Percentiles rank a stretch among this genome's conserved stretches.
Evolutionary conservation across 2,113 vertebrate species (phyloP).

Genomic region (Redunca redunca): DNA sequence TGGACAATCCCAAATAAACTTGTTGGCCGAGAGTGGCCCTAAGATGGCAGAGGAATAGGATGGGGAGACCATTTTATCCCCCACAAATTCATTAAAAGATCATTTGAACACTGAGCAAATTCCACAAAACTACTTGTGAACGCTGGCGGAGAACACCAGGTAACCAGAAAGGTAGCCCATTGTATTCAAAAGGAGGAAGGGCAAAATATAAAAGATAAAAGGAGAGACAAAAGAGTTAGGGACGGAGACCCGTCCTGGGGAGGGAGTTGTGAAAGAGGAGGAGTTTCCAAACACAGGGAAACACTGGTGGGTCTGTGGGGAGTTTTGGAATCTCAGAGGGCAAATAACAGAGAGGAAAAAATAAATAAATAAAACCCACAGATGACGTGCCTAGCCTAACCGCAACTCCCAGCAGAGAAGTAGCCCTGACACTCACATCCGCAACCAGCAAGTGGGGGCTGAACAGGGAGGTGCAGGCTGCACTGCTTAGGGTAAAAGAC

Average conservation of each 20-base stretch:
- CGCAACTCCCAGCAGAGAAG: not conserved
- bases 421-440: not conserved
- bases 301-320: not conserved
- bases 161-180: not conserved
- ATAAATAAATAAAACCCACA: not conserved
- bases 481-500: not conserved
- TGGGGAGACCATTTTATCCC: not conserved
- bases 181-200: not conserved
- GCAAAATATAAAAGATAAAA: not conserved
- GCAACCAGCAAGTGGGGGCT: not conserved
- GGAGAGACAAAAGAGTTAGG: not conserved
- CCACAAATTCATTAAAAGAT: not conserved
- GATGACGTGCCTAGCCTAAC: not conserved
- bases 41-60: not conserved
- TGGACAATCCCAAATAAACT: not conserved
- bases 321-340: not conserved
- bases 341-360: not conserved
- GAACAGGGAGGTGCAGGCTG: not conserved
- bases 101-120: not conserved
- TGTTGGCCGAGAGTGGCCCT: not conserved
- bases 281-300: not conserved
- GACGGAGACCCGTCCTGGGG: not conserved
- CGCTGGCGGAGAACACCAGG: rapidly evolving
- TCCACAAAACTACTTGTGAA: not conserved
- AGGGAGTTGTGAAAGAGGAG: not conserved